A percentile compares a stretch with the other conserved stretches of the same genome.
These are phyloP conservation scores for Drosophila rhopaloa DNA, from an alignment of 1,140 invertebrate genomes.

Conservation along the genomic window DNA sequence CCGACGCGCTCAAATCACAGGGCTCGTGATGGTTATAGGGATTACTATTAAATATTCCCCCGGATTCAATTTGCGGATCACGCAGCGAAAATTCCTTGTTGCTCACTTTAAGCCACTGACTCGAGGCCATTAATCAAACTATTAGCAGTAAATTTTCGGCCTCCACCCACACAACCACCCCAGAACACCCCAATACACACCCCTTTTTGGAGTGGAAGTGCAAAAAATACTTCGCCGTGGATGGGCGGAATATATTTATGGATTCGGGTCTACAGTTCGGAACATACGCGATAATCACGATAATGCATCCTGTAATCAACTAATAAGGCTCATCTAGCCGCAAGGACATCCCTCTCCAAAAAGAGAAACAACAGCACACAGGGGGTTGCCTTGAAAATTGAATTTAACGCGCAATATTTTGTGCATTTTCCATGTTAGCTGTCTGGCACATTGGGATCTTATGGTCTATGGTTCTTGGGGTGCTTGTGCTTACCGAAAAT, in stretches of 20 bases:
- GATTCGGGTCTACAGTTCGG: slow-evolving; percentile 33
- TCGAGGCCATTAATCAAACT: slow-evolving; percentile 83
- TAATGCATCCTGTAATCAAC: slow-evolving; percentile 85
- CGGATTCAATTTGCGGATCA: slow-evolving; percentile 27
- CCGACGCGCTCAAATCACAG: slow-evolving; percentile 29
- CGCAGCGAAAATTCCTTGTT: slow-evolving; percentile 19
- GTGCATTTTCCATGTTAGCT: slow-evolving; percentile 73
- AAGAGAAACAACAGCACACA: background rate
- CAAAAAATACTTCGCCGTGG: slow-evolving; percentile 28
- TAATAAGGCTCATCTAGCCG: slow-evolving; percentile 83
- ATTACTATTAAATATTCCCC: slow-evolving; percentile 48
- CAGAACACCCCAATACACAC: slow-evolving; percentile 14
- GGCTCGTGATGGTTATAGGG: slow-evolving; percentile 52
- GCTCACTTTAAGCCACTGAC: slow-evolving; percentile 58
- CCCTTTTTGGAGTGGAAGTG: slow-evolving; percentile 40
- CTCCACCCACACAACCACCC: slow-evolving; percentile 28
- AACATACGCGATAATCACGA: slow-evolving; percentile 83
- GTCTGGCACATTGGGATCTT: slow-evolving; percentile 5
- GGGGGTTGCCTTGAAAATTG: slow-evolving; percentile 72
- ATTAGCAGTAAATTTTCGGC: slow-evolving; percentile 75
- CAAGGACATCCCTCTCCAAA: slow-evolving; percentile 53
- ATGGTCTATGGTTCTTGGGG: slow-evolving; percentile 28
- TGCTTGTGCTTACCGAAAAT: slow-evolving; percentile 71
- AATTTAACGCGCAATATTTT: slow-evolving; percentile 84
- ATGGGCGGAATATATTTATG: slow-evolving; percentile 61